Evolutionary conservation across 2,113 vertebrate species (phyloP), one percentile per base, ranked within the genome.

Genomic region (Etheostoma spectabile): DNA sequence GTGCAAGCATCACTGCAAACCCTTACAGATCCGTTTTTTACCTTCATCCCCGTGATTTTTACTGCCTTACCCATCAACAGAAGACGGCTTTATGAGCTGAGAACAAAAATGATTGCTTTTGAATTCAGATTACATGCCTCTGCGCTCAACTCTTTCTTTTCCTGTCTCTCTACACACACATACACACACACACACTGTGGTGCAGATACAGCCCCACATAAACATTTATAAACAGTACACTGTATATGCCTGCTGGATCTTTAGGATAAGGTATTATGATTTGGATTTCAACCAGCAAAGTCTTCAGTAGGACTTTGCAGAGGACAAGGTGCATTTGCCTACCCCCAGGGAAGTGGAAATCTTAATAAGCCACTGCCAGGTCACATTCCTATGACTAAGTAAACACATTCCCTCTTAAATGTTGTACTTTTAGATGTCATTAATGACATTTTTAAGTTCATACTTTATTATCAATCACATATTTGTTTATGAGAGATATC

Each of bases 101-200:
- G 82, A 92, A 90, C 82, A 92, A 93, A 94, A 94, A 91, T 88
- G 77, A 93, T 93, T 85, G 89, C 88, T 89, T 91, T 92, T 86
- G 83, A 93, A 89, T 92, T 91, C 73, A 89, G 83, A 93, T 87
- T 75, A 91, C 82, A 84, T 86, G 87, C 82, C 59, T 82, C 70
- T 73, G 33, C 45, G 74, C 88, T 63, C 79, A 51, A 76, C 84
- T 82, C 60, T 73, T 48, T 87, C 86, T 84, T 80, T 83, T 67
- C 55, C 76, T 14, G 0, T 74, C 55, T 81, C 71, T 53, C 21
- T 79, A 42, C 46, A 49, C 46, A 8, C 8, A 8, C 33, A 6
- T 5, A 12, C 1, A 71, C 0, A 63, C 65, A 27, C 2, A 42
- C 48, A 52, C 35, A 64, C 2, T 1, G 2, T 7, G 11, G 3